phyloP scores from a whole-genome alignment of 2,113 vertebrate species.

The Capreolus pygargus region DNA sequence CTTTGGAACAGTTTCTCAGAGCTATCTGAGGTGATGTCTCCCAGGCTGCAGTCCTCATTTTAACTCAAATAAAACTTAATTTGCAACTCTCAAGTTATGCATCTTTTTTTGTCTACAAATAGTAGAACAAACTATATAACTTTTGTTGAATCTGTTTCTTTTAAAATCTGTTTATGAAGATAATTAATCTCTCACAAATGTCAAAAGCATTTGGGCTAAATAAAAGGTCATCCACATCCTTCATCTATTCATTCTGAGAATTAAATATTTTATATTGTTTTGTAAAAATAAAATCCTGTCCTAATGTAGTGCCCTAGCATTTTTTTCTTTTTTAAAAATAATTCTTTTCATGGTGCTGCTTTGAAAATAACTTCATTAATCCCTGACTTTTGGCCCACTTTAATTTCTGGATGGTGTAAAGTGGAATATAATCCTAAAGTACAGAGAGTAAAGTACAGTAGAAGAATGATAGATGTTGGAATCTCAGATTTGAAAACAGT shows the following conservation, averaged over 20 bases:
- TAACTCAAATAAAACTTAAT: neutral
- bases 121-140: neutral
- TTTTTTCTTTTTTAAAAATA: constrained; percentile 13
- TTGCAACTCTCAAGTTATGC: neutral
- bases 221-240: neutral
- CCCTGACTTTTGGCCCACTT: neutral
- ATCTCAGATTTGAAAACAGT: neutral
- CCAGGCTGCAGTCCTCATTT: neutral
- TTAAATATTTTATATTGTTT: constrained; percentile 38
- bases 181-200: neutral
- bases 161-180: constrained; percentile 26
- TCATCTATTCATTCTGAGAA: neutral
- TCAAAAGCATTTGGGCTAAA: neutral
- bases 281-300: constrained; percentile 17
- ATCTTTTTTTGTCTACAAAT: neutral
- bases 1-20: neutral
- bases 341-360: neutral
- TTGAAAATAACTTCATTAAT: neutral
- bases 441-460: neutral
- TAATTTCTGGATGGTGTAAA: neutral
- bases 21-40: neutral
- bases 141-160: neutral
- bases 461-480: neutral
- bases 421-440: neutral
- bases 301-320: neutral